These are phyloP conservation scores for Clarias laeviceps DNA, from an alignment of 2,797 vertebrate genomes.

Conservation along the genomic window DNA sequence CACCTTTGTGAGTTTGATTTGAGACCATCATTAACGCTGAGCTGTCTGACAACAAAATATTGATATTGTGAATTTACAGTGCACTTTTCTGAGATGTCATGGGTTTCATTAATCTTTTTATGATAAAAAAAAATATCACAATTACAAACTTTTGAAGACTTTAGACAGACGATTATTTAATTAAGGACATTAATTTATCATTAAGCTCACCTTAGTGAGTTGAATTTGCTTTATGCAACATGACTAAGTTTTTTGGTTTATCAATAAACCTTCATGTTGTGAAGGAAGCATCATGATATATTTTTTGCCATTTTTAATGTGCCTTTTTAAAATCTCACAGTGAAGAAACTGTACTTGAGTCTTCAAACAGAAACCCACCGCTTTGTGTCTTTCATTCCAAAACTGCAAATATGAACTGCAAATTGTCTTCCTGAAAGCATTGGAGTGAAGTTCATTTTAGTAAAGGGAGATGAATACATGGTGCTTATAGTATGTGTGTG, in stretches of 20 bases:
- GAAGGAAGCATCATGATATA: not conserved
- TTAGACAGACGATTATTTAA: not conserved
- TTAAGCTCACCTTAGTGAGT: not conserved
- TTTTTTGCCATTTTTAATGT: not conserved
- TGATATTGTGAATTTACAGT: not conserved
- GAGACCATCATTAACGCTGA: not conserved
- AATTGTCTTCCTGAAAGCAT: constrained; percentile 11
- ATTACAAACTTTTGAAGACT: not conserved
- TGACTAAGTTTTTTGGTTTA: not conserved
- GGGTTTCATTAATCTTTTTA: not conserved
- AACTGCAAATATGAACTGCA: not conserved
- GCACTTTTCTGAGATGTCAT: not conserved
- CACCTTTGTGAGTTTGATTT: not conserved
- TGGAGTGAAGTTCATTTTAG: constrained; percentile 16
- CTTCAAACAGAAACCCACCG: constrained; percentile 9
- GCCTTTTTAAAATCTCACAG: not conserved
- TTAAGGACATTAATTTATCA: not conserved
- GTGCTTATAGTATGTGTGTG: constrained; percentile 18
- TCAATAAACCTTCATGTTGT: not conserved
- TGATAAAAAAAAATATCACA: not conserved
- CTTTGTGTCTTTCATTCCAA: constrained; percentile 1
- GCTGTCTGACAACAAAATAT: not conserved
- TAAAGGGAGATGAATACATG: constrained; percentile 31
- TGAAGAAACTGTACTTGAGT: not conserved
- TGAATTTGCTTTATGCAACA: not conserved